A percentile compares a stretch with the other conserved stretches of the same genome.
phyloP scores from a whole-genome alignment of 2,113 vertebrate species.

The Siniperca chuatsi region DNA sequence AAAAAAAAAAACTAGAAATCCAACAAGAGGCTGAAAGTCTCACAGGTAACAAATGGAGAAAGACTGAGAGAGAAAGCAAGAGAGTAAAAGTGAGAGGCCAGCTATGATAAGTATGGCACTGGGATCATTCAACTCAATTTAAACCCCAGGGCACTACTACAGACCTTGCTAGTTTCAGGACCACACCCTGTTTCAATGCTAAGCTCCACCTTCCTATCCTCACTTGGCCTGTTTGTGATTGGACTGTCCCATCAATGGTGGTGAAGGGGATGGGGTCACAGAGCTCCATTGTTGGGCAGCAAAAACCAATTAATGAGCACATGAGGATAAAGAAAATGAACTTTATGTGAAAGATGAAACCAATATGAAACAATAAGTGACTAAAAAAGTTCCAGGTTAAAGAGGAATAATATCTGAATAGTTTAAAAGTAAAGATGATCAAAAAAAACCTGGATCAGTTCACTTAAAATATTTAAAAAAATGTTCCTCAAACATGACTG shows the following conservation, averaged over 20 bases:
- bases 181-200: conserved; percentile 81
- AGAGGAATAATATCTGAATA: neutral
- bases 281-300: conserved; percentile 46
- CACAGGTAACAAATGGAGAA: neutral
- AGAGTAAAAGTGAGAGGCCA: conserved; percentile 20
- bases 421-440: neutral
- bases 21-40: conserved; percentile 19
- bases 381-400: neutral
- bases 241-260: conserved; percentile 64
- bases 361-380: too few species aligned
- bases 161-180: conserved; percentile 75
- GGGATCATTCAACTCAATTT: conserved; percentile 71
- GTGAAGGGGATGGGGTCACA: conserved; percentile 54
- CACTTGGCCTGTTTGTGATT: conserved; percentile 65
- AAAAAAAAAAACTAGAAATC: neutral
- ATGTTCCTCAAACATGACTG: conserved; percentile 18
- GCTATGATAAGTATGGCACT: conserved; percentile 47
- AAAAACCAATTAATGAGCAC: neutral
- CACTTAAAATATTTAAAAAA: neutral
- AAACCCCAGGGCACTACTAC: conserved; percentile 69
- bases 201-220: conserved; percentile 70
- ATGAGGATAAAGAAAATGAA: neutral
- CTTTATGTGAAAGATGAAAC: neutral
- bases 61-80: neutral
- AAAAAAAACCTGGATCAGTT: neutral